Evolutionary conservation across 2,113 vertebrate species (phyloP).

Genomic region (Athene noctua): DNA sequence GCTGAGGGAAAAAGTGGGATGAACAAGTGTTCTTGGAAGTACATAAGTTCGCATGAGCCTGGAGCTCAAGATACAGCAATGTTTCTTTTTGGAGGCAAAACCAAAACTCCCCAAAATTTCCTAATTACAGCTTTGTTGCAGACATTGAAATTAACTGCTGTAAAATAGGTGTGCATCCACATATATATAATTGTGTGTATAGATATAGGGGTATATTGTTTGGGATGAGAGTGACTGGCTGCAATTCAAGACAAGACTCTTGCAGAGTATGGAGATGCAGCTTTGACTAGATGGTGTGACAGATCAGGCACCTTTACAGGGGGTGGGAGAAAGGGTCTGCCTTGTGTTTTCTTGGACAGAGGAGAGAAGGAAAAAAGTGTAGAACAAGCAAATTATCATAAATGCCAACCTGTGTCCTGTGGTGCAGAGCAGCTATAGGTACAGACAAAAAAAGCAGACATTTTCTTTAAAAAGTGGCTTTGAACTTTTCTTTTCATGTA

Average conservation of each 20-base stretch:
- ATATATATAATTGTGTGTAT: rapidly evolving
- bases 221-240: not conserved
- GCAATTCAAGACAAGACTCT: not conserved
- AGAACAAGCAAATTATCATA: not conserved
- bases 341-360: not conserved
- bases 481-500: slow-evolving; percentile 9
- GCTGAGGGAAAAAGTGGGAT: not conserved
- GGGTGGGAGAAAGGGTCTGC: not conserved
- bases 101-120: not conserved
- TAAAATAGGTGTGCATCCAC: not conserved
- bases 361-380: not conserved
- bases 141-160: not conserved
- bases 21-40: not conserved
- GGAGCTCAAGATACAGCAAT: not conserved
- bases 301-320: not conserved
- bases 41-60: rapidly evolving
- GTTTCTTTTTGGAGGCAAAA: not conserved
- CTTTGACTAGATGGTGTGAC: not conserved
- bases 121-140: not conserved
- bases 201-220: not conserved
- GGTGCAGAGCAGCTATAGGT: not conserved
- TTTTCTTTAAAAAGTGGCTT: not conserved
- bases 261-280: not conserved
- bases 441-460: not conserved
- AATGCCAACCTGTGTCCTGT: not conserved